phyloP scores from a whole-genome alignment of 2,888 invertebrate genomes.

The Philereme vetulata region DNA sequence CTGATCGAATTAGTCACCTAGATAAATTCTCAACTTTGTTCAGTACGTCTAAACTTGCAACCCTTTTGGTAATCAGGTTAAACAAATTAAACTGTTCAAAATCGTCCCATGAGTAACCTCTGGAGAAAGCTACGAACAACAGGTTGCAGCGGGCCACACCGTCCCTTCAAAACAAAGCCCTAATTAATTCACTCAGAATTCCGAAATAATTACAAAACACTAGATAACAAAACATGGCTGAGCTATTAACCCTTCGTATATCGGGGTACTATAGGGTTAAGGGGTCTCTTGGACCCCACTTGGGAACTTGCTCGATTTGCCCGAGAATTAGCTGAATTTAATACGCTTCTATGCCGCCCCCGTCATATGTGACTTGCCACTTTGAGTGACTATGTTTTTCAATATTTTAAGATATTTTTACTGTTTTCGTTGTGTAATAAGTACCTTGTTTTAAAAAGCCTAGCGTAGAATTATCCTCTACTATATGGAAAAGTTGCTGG shows the following conservation, averaged over 20 bases:
- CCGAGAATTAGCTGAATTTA: conserved; percentile 68
- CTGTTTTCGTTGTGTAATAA: too few species aligned
- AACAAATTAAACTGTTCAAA: too few species aligned
- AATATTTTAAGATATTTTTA: neutral
- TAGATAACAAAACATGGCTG: conserved; percentile 46
- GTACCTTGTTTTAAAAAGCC: too few species aligned
- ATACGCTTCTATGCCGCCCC: conserved; percentile 52
- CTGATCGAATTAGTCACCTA: too few species aligned
- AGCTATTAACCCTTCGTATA: conserved; percentile 54
- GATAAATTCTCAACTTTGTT: too few species aligned
- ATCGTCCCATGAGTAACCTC: conserved; percentile 3
- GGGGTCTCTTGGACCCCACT: conserved; percentile 58
- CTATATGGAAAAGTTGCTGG: too few species aligned
- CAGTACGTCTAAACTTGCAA: too few species aligned
- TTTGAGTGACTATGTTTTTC: conserved; percentile 44
- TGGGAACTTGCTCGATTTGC: conserved; percentile 65
- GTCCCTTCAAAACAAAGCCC: conserved; percentile 10
- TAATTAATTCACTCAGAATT: conserved; percentile 26
- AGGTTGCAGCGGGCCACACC: conserved; percentile 13
- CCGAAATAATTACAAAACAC: conserved; percentile 38
- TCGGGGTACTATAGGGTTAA: conserved; percentile 45
- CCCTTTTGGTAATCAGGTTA: too few species aligned
- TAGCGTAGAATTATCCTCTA: neutral
- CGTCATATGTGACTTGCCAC: conserved; percentile 58
- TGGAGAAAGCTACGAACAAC: conserved; percentile 13